Evolutionary conservation across 2,797 vertebrate genomes (phyloP).

Genomic region (Coilia nasus): DNA sequence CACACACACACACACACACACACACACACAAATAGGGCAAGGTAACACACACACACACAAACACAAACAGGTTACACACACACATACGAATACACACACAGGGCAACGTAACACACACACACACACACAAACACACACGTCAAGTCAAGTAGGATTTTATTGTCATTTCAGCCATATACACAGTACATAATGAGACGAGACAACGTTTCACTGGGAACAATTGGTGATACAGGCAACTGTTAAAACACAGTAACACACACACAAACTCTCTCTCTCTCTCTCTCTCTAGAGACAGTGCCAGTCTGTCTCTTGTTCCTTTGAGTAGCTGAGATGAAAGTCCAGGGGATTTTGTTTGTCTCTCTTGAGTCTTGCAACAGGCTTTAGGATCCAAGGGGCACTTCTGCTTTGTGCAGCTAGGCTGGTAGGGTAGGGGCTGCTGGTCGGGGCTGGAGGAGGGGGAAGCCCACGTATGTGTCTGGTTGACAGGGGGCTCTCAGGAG

Average conservation of each 20-base stretch:
- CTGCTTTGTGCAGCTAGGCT: not conserved
- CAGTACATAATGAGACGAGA: too few relatives aligned
- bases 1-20: constrained; percentile 40
- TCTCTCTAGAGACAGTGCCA: not conserved
- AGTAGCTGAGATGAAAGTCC: constrained; percentile 3
- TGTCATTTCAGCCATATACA: too few relatives aligned
- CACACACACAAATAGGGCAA: not conserved
- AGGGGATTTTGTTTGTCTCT: not conserved
- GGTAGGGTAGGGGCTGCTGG: not conserved
- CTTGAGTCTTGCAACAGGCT: not conserved
- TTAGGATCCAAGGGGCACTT: not conserved
- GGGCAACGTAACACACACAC: too few relatives aligned
- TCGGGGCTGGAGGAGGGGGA: not conserved
- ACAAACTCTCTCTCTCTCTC: constrained; percentile 36
- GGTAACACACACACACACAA: not conserved
- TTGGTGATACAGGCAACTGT: too few relatives aligned
- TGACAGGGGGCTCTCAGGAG: not conserved
- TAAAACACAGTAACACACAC: too few relatives aligned
- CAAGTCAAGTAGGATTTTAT: too few relatives aligned
- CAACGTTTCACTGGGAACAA: too few relatives aligned
- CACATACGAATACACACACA: too few relatives aligned
- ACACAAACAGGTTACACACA: not conserved
- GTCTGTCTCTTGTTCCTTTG: not conserved
- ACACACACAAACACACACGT: too few relatives aligned
- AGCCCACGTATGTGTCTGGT: not conserved